These are phyloP conservation scores for Mechanitis messenoides DNA, from an alignment of 2,888 invertebrate genomes.

Conservation along the genomic window DNA sequence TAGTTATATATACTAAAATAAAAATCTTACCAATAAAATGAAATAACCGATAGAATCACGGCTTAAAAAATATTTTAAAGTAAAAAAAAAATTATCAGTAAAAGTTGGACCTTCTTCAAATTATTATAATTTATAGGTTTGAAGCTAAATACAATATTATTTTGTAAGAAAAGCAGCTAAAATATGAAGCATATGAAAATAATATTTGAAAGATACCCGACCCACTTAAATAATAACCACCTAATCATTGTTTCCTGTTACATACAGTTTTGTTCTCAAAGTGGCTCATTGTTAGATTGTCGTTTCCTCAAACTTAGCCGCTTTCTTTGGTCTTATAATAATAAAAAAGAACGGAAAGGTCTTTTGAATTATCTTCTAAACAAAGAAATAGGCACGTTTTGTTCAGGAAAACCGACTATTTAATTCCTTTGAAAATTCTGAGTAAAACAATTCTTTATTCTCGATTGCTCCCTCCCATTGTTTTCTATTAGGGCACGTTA, in stretches of 20 bases:
- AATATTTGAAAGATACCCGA: background rate
- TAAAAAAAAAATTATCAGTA: no score
- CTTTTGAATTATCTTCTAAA: slow-evolving; percentile 31
- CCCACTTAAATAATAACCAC: slow-evolving; percentile 6
- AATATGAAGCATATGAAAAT: no score
- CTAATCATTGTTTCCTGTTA: no score
- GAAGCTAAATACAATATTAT: no score
- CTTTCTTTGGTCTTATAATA: slow-evolving; percentile 28
- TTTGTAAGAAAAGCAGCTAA: no score
- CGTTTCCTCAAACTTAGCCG: slow-evolving; percentile 21
- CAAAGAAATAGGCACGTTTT: slow-evolving; percentile 34
- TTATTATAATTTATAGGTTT: no score
- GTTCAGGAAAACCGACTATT: slow-evolving; percentile 39
- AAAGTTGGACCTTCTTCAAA: no score
- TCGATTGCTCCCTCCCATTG: slow-evolving; percentile 31
- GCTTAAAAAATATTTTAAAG: no score
- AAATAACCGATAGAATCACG: no score
- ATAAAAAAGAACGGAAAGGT: slow-evolving; percentile 30
- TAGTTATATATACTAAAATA: no score
- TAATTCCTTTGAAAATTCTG: slow-evolving; percentile 39
- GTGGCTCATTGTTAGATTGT: slow-evolving; percentile 17
- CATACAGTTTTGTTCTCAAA: no score
- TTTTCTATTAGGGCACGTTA: slow-evolving; percentile 22
- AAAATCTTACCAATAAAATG: no score
- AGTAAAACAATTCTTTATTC: slow-evolving; percentile 45